Percentiles rank a stretch among this genome's conserved stretches.
Evolutionary conservation across 1,140 invertebrate species (phyloP).

Genomic region (Vanessa atalanta): DNA sequence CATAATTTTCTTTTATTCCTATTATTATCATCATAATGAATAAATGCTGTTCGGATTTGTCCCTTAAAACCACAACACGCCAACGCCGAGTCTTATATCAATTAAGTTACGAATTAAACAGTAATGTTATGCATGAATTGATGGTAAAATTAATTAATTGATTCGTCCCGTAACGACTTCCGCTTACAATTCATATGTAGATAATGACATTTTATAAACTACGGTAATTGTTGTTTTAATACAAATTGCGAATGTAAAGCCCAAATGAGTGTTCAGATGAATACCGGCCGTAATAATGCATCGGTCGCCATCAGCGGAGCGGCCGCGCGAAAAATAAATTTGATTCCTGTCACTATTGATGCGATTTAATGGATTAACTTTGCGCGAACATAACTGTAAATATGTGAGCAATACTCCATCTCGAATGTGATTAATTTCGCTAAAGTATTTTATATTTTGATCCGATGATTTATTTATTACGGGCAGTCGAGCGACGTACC

Average conservation of each 20-base stretch:
- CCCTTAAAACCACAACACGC: too few species aligned
- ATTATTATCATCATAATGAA: too few species aligned
- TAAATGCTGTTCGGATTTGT: too few species aligned
- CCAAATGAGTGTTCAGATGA: slow-evolving; percentile 2
- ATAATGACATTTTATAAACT: slow-evolving; percentile 11
- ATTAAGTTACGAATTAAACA: not conserved
- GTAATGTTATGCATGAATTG: not conserved
- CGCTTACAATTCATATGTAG: not conserved
- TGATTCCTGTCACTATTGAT: slow-evolving; percentile 18
- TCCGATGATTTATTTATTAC: too few species aligned
- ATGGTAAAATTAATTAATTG: not conserved
- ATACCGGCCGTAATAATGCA: not conserved
- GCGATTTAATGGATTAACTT: slow-evolving; percentile 21
- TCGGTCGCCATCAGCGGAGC: slow-evolving; percentile 9
- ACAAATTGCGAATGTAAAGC: slow-evolving; percentile 11
- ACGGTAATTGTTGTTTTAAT: slow-evolving; percentile 20
- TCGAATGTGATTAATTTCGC: not conserved
- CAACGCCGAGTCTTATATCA: too few species aligned
- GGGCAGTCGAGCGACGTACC: too few species aligned
- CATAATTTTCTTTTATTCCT: too few species aligned
- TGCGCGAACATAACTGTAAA: slow-evolving; percentile 1
- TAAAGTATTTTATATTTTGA: not conserved
- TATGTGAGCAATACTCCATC: slow-evolving; percentile 2
- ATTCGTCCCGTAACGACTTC: not conserved
- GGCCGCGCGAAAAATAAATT: slow-evolving; percentile 6